Evolutionary conservation across 2,888 invertebrate species (phyloP).

Genomic region (Andrena praecox): DNA sequence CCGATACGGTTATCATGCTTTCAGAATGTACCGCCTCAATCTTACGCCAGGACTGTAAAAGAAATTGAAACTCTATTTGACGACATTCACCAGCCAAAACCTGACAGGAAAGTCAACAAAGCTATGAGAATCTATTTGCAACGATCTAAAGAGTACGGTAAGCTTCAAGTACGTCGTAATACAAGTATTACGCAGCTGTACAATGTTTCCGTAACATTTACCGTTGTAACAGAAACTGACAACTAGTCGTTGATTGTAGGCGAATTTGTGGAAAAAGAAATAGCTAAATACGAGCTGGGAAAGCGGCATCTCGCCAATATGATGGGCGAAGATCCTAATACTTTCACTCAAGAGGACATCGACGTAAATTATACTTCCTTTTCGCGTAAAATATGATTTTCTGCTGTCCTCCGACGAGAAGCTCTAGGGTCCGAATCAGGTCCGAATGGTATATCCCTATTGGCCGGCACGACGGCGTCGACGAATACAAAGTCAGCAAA

Average conservation of each 20-base stretch:
- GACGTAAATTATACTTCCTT: constrained; percentile 87
- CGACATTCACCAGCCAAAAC: background rate
- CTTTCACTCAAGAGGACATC: constrained; percentile 94
- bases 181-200: background rate
- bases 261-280: constrained; percentile 92
- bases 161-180: constrained; percentile 18
- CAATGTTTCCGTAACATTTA: background rate
- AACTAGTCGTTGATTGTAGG: constrained; percentile 84
- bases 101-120: constrained; percentile 89
- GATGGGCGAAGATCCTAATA: constrained; percentile 98
- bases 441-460: too few species aligned
- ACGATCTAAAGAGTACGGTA: constrained; percentile 91
- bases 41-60: background rate
- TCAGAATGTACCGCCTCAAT: constrained; percentile 35
- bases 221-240: background rate
- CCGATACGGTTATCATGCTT: constrained; percentile 16
- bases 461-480: too few species aligned
- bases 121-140: constrained; percentile 96
- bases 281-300: constrained; percentile 94
- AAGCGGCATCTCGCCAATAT: constrained; percentile 98
- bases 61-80: background rate
- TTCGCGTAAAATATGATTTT: background rate
- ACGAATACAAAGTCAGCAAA: too few species aligned
- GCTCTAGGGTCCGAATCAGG: too few species aligned
- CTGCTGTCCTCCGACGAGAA: background rate